Percentiles rank a stretch among this genome's conserved stretches.
phyloP scores from a whole-genome alignment of 2,113 vertebrate genomes.

The Passer montanus region DNA sequence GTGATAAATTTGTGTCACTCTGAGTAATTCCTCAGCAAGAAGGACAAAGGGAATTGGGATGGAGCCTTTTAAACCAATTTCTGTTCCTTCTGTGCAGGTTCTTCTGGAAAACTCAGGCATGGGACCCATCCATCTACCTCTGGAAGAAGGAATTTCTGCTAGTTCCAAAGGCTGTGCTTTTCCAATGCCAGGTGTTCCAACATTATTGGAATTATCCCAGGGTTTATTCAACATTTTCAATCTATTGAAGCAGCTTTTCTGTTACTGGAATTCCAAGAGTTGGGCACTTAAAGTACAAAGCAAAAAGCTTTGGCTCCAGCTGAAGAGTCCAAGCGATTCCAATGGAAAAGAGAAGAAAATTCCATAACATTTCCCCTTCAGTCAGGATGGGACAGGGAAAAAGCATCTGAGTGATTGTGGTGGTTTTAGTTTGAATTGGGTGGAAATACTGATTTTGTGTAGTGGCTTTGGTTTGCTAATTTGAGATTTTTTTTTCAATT shows the following conservation, averaged over 20 bases:
- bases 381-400: background rate
- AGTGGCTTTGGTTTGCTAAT: background rate
- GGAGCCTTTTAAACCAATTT: background rate
- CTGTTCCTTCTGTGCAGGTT: background rate
- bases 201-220: background rate
- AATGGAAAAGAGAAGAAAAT: background rate
- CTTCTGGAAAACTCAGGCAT: background rate
- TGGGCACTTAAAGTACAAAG: background rate
- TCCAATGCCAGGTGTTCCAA: background rate
- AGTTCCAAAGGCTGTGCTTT: background rate
- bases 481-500: background rate
- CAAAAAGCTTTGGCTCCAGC: background rate
- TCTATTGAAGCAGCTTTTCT: background rate
- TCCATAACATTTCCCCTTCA: background rate
- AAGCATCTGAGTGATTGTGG: background rate
- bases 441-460: background rate
- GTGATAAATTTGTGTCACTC: background rate
- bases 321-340: background rate
- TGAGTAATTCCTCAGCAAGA: background rate
- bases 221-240: background rate
- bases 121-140: background rate
- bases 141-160: background rate
- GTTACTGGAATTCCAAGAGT: background rate
- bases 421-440: background rate
- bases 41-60: background rate